These are phyloP conservation scores for Passer domesticus DNA, from an alignment of 2,113 vertebrate genomes.

Conservation along the genomic window DNA sequence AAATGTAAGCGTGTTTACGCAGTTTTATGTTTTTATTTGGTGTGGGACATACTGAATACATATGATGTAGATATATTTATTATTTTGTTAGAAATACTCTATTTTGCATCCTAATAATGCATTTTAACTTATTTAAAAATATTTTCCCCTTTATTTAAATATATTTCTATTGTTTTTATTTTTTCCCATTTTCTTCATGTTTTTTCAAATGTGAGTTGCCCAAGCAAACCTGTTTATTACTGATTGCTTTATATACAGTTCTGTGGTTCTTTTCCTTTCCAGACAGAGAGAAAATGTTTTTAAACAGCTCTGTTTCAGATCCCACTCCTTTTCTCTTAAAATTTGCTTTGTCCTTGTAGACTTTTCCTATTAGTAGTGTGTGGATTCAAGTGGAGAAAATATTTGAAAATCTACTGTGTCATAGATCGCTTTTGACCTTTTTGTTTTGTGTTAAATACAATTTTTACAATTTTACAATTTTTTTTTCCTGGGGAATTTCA, in stretches of 20 bases:
- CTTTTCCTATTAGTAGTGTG: not conserved
- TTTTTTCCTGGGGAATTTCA: not conserved
- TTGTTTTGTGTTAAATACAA: not conserved
- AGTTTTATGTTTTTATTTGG: not conserved
- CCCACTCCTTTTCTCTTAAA: not conserved
- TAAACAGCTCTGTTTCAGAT: not conserved
- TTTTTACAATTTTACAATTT: not conserved
- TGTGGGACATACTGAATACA: not conserved
- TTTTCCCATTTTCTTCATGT: not conserved
- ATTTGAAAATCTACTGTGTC: not conserved
- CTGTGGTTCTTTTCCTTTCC: not conserved
- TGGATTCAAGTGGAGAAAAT: not conserved
- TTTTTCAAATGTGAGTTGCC: not conserved
- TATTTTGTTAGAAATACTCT: not conserved
- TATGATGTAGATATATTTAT: not conserved
- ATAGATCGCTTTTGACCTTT: not conserved
- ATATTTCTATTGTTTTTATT: not conserved
- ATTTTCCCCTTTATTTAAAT: not conserved
- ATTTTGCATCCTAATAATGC: not conserved
- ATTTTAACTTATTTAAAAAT: not conserved
- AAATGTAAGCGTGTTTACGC: not conserved
- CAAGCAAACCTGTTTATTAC: not conserved
- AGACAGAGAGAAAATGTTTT: not conserved
- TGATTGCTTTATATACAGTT: not conserved
- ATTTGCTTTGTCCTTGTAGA: not conserved